Conservation (phyloP, 2,888 invertebrate species). For the Rhagonycha lutea region DNA sequence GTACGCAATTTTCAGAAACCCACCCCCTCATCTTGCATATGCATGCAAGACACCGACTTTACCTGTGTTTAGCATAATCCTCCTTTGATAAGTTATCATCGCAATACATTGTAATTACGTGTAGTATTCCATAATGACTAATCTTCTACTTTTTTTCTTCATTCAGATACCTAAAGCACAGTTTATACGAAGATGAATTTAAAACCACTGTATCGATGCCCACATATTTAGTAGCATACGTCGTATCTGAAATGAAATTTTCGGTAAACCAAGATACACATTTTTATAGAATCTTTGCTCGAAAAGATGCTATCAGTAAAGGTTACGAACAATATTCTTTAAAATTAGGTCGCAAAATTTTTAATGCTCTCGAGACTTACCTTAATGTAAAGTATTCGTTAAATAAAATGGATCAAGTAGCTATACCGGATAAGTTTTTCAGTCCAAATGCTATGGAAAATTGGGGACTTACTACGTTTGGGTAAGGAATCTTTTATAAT, state of each 20-base stretch:
- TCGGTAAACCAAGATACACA: conserved; percentile 52
- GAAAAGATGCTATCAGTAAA: conserved; percentile 69
- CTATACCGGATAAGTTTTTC: not conserved
- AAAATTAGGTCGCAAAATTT: conserved; percentile 7
- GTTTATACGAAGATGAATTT: not conserved
- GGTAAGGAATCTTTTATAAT: not conserved
- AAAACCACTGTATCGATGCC: conserved; percentile 63
- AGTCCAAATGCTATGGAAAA: conserved; percentile 5
- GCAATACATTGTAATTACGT: too few relatives aligned
- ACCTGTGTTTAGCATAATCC: too few relatives aligned
- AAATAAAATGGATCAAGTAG: conserved; percentile 3
- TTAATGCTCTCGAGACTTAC: not conserved
- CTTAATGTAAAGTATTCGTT: not conserved
- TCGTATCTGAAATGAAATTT: conserved; percentile 72
- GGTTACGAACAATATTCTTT: conserved; percentile 39
- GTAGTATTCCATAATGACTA: too few relatives aligned
- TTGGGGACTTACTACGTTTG: conserved; percentile 1
- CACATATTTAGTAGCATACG: conserved; percentile 81
- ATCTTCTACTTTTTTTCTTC: too few relatives aligned
- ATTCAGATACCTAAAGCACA: not conserved
- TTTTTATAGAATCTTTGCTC: conserved; percentile 64
- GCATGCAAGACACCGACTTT: too few relatives aligned
- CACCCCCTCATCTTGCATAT: too few relatives aligned
- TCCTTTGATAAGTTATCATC: too few relatives aligned
- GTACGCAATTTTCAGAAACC: too few relatives aligned